Conservation (phyloP, 2,113 vertebrate species). For the Corydoras maculifer region DNA sequence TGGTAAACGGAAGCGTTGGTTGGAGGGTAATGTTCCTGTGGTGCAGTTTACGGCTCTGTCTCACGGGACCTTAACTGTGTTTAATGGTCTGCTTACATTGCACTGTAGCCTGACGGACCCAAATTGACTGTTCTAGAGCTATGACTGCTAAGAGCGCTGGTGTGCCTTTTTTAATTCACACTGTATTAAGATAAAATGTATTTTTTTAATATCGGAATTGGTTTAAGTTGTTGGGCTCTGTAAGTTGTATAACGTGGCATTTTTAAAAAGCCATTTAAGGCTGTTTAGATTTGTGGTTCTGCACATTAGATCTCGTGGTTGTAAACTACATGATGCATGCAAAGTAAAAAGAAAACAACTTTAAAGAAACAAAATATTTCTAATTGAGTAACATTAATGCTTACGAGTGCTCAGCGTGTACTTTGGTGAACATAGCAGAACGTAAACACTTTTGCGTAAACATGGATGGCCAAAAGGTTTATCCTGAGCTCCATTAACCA, state of each 20-base stretch:
- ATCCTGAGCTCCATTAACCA: constrained; percentile 27
- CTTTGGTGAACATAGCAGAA: constrained; percentile 28
- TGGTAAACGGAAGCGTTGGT: constrained; percentile 17
- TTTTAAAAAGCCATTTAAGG: neutral
- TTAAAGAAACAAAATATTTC: constrained; percentile 18
- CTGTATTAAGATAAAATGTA: neutral
- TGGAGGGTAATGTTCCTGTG: constrained; percentile 29
- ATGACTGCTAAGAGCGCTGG: constrained; percentile 16
- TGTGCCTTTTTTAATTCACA: constrained; percentile 11
- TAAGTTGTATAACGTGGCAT: too few species aligned
- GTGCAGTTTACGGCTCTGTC: constrained; percentile 30
- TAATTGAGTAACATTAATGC: constrained; percentile 27
- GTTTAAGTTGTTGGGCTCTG: too few species aligned
- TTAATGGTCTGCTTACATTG: constrained; percentile 45
- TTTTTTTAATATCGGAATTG: too few species aligned
- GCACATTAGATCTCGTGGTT: constrained; percentile 16
- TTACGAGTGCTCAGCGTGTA: constrained; percentile 27
- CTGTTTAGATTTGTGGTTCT: constrained; percentile 29
- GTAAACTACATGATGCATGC: constrained; percentile 29
- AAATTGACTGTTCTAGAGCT: constrained; percentile 36
- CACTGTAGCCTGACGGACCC: constrained; percentile 33
- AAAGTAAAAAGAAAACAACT: constrained; percentile 19
- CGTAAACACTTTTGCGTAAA: constrained; percentile 34
- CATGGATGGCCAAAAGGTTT: constrained; percentile 29
- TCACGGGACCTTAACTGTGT: constrained; percentile 37